Percentiles rank a stretch among this genome's conserved stretches.
phyloP scores from a whole-genome alignment of 2,113 vertebrate species.

The Craseonycteris thonglongyai region DNA sequence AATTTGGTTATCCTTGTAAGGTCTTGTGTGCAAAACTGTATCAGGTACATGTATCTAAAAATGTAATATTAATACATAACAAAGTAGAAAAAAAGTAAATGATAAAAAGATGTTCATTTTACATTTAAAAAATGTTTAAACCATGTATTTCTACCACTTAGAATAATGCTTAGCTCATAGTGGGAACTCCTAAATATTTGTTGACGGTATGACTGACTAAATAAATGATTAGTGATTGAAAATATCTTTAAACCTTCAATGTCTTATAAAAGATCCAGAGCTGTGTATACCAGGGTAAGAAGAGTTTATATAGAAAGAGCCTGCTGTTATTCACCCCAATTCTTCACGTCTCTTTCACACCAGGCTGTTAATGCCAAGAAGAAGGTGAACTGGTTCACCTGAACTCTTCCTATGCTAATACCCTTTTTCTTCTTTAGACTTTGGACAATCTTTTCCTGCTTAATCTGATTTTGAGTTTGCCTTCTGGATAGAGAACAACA shows the following conservation, averaged over 20 bases:
- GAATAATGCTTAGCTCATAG: not conserved
- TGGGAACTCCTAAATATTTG: not conserved
- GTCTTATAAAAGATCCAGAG: not conserved
- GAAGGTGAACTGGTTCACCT: not conserved
- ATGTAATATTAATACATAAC: not conserved
- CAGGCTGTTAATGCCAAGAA: not conserved
- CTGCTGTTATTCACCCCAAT: not conserved
- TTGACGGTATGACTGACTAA: not conserved
- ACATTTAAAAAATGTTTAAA: not conserved
- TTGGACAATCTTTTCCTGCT: not conserved
- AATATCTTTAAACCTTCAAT: not conserved
- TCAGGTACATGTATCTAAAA: not conserved
- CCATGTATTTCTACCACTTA: not conserved
- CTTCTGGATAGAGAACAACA: not conserved
- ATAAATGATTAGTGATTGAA: not conserved
- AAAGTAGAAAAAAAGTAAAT: slow-evolving; percentile 3
- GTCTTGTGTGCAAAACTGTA: not conserved
- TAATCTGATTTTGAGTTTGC: not conserved
- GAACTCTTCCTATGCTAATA: not conserved
- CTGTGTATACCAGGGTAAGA: not conserved
- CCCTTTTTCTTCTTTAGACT: not conserved
- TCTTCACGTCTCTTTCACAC: not conserved
- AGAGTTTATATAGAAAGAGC: not conserved
- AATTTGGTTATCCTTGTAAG: not conserved
- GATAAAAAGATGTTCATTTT: not conserved